Percentiles rank a stretch among this genome's conserved stretches.
Evolutionary conservation across 2,888 invertebrate species (phyloP).

Genomic region (Parapristionchus giblindavisi): DNA sequence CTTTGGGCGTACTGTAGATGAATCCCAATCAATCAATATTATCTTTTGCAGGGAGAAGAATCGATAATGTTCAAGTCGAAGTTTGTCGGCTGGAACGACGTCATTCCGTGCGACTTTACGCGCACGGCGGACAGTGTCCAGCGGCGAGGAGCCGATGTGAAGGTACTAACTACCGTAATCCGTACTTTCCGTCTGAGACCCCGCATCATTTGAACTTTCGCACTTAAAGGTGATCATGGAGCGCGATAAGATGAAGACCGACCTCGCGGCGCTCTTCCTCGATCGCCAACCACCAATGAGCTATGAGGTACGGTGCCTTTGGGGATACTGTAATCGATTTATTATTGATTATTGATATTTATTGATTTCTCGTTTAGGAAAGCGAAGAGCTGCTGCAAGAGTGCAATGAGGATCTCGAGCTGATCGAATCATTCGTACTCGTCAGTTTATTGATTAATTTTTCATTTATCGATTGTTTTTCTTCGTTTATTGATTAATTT

Average conservation of each 20-base stretch:
- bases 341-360: not conserved
- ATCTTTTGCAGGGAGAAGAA: conserved; percentile 71
- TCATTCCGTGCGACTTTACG: conserved; percentile 97
- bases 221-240: conserved; percentile 76
- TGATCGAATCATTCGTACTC: conserved; percentile 95
- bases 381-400: conserved; percentile 74
- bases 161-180: conserved; percentile 62
- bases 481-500: not conserved
- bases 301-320: conserved; percentile 45
- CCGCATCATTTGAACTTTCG: conserved; percentile 6
- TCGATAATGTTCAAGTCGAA: conserved; percentile 88
- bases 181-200: too few species aligned
- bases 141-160: conserved; percentile 93
- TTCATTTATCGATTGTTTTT: not conserved
- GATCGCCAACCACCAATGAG: conserved; percentile 88
- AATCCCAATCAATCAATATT: not conserved
- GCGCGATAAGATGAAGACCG: conserved; percentile 78
- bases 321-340: not conserved
- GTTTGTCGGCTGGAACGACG: conserved; percentile 97
- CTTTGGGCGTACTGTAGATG: not conserved
- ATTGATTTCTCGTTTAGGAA: conserved; percentile 50
- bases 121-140: conserved; percentile 96
- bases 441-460: conserved; percentile 40
- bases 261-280: conserved; percentile 92
- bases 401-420: conserved; percentile 97